Evolutionary conservation across 2,113 vertebrate genomes (phyloP), one percentile per base, ranked within the genome.

Genomic region (Himantopus leucocephalus): DNA sequence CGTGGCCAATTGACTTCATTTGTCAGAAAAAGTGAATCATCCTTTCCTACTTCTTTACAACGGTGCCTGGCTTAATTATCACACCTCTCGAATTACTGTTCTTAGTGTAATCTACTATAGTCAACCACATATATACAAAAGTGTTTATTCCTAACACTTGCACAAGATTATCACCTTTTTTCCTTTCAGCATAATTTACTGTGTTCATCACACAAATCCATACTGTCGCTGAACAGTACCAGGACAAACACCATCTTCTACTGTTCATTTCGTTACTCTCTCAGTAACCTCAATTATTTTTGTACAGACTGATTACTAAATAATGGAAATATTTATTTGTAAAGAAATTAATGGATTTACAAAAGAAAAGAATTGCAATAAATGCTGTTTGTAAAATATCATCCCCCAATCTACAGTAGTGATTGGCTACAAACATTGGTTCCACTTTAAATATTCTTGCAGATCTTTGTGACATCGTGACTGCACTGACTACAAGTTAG

Each of bases 401-500:
- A 32, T 15, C 14, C 14, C n/a, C 34, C 22, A 59, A 8, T 34
- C 30, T 52, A 17, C 43, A 52, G 26, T 5, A 70, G 12, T n/a
- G 63, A 58, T 17, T 41, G 19, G 21, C 52, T 47, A 32, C 18
- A 58, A 77, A 73, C 14, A 22, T 20, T 41, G 24, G 3, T n/a
- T 43, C 9, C 6, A 13, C 13, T 60, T 35, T 48, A 59, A 67
- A 50, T 24, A 64, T 37, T 58, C n/a, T 67, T 50, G n/a, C 14
- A 94, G 32, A 71, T 13, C 35, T 85, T 45, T 34, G 13, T 24
- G 78, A 77, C 10, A 9, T 37, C n/a, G 41, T 2, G 1, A 39
- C 10, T 2, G 0, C 6, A 23, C 5, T 41, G 41, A 58, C 27
- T 19, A 12, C 3, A 30, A 47, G 0, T 45, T 27, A 47, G 0